A percentile compares a stretch with the other conserved stretches of the same genome.
Evolutionary conservation across 2,797 vertebrate species (phyloP).

Genomic region (Spheniscus humboldti): DNA sequence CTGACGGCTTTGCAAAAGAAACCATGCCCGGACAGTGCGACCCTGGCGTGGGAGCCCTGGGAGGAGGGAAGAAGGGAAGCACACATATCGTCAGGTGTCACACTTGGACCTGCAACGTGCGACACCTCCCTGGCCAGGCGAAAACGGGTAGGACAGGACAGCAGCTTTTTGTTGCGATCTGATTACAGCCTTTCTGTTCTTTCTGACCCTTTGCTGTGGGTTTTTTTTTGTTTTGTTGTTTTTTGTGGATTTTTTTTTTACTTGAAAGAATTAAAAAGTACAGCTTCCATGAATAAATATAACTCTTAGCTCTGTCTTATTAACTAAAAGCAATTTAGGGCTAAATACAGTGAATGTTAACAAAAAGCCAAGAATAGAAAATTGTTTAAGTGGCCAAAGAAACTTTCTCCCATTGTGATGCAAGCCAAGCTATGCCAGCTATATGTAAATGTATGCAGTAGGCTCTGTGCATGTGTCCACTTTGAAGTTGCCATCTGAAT

Average conservation of each 20-base stretch:
- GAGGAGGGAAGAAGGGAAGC: not conserved
- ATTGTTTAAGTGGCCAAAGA: slow-evolving; percentile 83
- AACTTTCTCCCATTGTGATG: slow-evolving; percentile 85
- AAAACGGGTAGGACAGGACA: not conserved
- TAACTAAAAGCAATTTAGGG: slow-evolving; percentile 66
- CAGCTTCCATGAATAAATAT: slow-evolving; percentile 72
- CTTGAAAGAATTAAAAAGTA: slow-evolving; percentile 72
- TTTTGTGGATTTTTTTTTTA: not conserved
- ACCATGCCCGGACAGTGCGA: accelerated
- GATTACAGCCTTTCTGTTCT: slow-evolving; percentile 53
- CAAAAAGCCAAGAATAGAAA: slow-evolving; percentile 75
- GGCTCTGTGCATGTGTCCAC: slow-evolving; percentile 82
- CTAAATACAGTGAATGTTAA: slow-evolving; percentile 78
- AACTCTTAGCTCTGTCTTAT: slow-evolving; percentile 69
- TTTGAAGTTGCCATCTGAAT: slow-evolving; percentile 94
- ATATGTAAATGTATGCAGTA: slow-evolving; percentile 95
- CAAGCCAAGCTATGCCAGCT: slow-evolving; percentile 89
- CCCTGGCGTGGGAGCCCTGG: not conserved
- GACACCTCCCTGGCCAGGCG: not conserved
- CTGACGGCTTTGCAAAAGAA: not conserved
- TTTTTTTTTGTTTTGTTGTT: not conserved
- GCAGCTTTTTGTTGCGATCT: slow-evolving; percentile 15
- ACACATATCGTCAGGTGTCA: not conserved
- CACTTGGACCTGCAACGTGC: not conserved
- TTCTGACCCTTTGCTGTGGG: slow-evolving; percentile 29